Percentiles rank a stretch among this genome's conserved stretches.
These are phyloP conservation scores for Fopius arisanus DNA, from an alignment of 1,140 invertebrate species.

Conservation along the genomic window DNA sequence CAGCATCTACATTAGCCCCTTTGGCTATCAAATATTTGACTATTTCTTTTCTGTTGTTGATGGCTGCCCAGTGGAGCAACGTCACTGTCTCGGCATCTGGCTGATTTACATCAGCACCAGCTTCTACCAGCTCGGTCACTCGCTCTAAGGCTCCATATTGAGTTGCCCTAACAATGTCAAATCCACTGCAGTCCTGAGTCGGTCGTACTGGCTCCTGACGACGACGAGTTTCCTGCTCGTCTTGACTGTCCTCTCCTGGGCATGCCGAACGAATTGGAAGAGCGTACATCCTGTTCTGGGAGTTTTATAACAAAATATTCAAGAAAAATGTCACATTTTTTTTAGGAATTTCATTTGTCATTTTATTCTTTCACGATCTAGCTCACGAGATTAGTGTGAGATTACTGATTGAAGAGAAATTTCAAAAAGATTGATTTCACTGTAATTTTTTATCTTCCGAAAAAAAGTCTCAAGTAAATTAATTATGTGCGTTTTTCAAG, in stretches of 20 bases:
- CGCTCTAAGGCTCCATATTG: conserved; percentile 89
- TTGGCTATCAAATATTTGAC: conserved; percentile 88
- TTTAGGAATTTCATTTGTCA: no score
- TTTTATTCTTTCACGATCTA: no score
- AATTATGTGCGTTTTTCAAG: no score
- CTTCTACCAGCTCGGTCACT: conserved; percentile 86
- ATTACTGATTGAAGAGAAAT: no score
- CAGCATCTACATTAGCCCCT: conserved; percentile 89
- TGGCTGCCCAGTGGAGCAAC: conserved; percentile 98
- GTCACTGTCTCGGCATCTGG: conserved; percentile 92
- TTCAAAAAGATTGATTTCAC: no score
- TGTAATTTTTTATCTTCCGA: no score
- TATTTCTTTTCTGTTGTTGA: conserved; percentile 95
- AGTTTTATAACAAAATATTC: no score
- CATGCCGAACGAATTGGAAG: conserved; percentile 60
- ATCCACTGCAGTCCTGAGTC: conserved; percentile 79
- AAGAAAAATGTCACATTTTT: no score
- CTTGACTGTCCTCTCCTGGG: conserved; percentile 55
- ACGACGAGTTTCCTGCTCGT: conserved; percentile 52
- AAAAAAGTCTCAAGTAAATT: no score
- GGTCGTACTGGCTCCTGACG: conserved; percentile 58
- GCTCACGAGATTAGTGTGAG: no score
- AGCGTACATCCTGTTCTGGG: conserved; percentile 61
- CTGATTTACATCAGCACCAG: conserved; percentile 89
- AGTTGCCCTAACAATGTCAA: conserved; percentile 94